Evolutionary conservation across 1,140 invertebrate genomes (phyloP).

Genomic region (Philaenus spumarius): DNA sequence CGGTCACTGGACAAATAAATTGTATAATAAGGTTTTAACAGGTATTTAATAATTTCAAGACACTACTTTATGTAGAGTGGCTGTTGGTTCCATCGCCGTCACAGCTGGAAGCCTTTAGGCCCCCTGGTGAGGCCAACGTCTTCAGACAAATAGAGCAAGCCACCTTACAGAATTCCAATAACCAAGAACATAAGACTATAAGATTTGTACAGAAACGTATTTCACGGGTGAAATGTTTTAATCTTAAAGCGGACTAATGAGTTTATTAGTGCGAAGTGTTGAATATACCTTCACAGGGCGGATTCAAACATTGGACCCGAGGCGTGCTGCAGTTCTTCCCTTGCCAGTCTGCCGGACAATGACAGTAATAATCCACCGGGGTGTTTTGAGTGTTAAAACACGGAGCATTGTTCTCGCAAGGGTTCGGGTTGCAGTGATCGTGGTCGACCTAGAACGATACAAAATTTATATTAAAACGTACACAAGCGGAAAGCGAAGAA

Average conservation of each 20-base stretch:
- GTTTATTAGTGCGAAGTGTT: too few species aligned
- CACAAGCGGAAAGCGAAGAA: too few species aligned
- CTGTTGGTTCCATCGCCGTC: background rate
- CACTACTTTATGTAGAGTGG: background rate
- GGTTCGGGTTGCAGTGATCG: slow-evolving; percentile 74
- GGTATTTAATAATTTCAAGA: background rate
- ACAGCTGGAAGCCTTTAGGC: background rate
- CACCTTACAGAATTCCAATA: too few species aligned
- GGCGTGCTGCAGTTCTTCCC: slow-evolving; percentile 84
- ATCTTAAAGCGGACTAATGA: too few species aligned
- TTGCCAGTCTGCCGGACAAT: slow-evolving; percentile 77
- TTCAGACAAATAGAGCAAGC: background rate
- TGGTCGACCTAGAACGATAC: slow-evolving; percentile 57
- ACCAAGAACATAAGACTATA: too few species aligned
- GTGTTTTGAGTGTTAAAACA: slow-evolving; percentile 84
- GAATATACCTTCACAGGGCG: slow-evolving; percentile 45
- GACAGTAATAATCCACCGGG: slow-evolving; percentile 81
- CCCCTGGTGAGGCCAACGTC: background rate
- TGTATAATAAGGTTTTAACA: background rate
- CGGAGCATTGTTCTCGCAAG: slow-evolving; percentile 68
- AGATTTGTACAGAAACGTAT: too few species aligned
- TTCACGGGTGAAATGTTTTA: too few species aligned
- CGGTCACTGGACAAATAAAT: background rate
- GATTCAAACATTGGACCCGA: slow-evolving; percentile 49
- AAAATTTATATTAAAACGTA: background rate